Conservation (phyloP, 1,140 invertebrate species). For the Aporrectodea caliginosa region DNA sequence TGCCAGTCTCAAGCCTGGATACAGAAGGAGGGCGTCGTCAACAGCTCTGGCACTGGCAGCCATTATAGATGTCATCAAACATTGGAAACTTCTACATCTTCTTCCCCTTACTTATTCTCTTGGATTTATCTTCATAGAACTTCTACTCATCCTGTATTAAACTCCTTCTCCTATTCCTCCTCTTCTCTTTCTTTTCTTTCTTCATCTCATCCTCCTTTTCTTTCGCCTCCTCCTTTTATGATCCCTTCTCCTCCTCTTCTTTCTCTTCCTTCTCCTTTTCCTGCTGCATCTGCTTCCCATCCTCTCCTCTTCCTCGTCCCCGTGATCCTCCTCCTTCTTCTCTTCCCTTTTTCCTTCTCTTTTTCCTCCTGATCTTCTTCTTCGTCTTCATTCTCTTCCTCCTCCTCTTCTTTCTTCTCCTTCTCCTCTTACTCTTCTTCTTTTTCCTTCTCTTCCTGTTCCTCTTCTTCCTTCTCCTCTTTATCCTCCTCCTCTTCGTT, state of each 20-base stretch:
- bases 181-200: no score
- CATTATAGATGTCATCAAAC: no score
- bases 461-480: constrained; percentile 2
- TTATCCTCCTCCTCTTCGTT: neutral
- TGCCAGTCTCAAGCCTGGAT: no score
- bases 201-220: no score
- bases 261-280: neutral
- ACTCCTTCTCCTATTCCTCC: no score
- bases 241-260: neutral
- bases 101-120: no score
- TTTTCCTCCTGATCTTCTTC: neutral
- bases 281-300: no score
- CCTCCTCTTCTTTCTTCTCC: neutral
- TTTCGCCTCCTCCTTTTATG: neutral
- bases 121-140: no score
- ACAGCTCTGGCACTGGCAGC: no score
- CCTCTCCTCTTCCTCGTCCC: neutral
- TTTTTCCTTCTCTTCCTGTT: neutral
- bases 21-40: no score
- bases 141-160: no score
- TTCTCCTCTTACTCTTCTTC: neutral
- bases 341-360: neutral
- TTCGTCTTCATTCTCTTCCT: neutral
- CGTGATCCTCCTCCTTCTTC: neutral
- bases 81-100: no score